These are phyloP conservation scores for Panopea generosa DNA, from an alignment of 2,888 invertebrate genomes.

Conservation along the genomic window DNA sequence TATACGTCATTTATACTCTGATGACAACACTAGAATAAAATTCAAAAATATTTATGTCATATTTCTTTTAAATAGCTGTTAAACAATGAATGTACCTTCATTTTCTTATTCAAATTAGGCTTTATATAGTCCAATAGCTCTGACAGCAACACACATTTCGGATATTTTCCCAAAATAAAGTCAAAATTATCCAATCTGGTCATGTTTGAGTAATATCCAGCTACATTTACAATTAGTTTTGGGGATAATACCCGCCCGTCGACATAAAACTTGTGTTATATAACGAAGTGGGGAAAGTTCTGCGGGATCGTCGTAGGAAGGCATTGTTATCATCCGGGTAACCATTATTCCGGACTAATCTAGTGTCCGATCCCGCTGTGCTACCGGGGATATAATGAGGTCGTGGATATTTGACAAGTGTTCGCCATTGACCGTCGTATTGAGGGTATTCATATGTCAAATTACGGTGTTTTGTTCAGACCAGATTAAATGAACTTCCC, in stretches of 20 bases:
- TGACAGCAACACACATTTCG: too few relatives aligned
- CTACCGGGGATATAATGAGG: slow-evolving; percentile 63
- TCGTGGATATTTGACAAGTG: slow-evolving; percentile 61
- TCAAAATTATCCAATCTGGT: slow-evolving; percentile 37
- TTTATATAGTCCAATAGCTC: too few relatives aligned
- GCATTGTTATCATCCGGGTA: slow-evolving; percentile 49
- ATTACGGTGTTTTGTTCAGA: slow-evolving; percentile 65
- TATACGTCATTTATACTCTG: too few relatives aligned
- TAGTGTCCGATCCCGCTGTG: slow-evolving; percentile 60
- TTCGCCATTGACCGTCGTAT: slow-evolving; percentile 53
- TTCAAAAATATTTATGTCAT: too few relatives aligned
- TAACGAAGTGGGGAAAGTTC: slow-evolving; percentile 47
- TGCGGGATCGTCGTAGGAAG: slow-evolving; percentile 32
- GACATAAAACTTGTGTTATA: slow-evolving; percentile 52
- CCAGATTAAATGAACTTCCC: slow-evolving; percentile 65
- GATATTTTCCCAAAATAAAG: too few relatives aligned
- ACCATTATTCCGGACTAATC: slow-evolving; percentile 63
- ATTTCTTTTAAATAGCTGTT: too few relatives aligned
- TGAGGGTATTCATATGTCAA: slow-evolving; percentile 67
- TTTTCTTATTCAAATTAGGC: too few relatives aligned
- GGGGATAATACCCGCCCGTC: slow-evolving; percentile 57
- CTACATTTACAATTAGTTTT: slow-evolving; percentile 66
- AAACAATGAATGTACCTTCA: too few relatives aligned
- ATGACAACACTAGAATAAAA: too few relatives aligned
- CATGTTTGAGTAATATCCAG: slow-evolving; percentile 32